These are phyloP conservation scores for Rhea pennata DNA, from an alignment of 2,113 vertebrate species.

Conservation along the genomic window DNA sequence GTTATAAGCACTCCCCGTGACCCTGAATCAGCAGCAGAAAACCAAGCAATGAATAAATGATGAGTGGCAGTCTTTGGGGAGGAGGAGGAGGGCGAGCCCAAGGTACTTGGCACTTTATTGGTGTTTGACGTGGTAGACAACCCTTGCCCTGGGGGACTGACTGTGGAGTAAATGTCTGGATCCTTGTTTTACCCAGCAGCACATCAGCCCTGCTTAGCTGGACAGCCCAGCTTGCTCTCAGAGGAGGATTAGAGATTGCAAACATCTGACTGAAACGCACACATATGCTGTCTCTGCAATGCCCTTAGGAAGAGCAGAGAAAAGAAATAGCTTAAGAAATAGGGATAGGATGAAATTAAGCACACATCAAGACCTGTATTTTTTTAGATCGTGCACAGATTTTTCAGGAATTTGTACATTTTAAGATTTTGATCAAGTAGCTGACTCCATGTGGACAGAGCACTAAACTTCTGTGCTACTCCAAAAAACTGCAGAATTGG, in stretches of 20 bases:
- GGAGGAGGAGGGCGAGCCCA: accelerated
- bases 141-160: background rate
- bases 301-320: background rate
- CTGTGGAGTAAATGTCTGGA: background rate
- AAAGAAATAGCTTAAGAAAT: background rate
- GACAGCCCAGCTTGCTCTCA: background rate
- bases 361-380: background rate
- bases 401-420: background rate
- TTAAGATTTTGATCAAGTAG: background rate
- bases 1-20: accelerated
- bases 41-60: accelerated
- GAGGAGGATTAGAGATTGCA: background rate
- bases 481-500: accelerated
- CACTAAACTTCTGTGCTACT: background rate
- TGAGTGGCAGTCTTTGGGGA: background rate
- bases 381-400: background rate
- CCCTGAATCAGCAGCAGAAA: background rate
- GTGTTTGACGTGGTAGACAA: background rate
- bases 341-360: background rate
- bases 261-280: background rate
- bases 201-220: background rate
- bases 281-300: accelerated
- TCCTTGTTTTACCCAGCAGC: background rate
- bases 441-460: background rate
- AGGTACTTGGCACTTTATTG: background rate